phyloP scores from a whole-genome alignment of 2,113 vertebrate species.

The Oryzias woworae region DNA sequence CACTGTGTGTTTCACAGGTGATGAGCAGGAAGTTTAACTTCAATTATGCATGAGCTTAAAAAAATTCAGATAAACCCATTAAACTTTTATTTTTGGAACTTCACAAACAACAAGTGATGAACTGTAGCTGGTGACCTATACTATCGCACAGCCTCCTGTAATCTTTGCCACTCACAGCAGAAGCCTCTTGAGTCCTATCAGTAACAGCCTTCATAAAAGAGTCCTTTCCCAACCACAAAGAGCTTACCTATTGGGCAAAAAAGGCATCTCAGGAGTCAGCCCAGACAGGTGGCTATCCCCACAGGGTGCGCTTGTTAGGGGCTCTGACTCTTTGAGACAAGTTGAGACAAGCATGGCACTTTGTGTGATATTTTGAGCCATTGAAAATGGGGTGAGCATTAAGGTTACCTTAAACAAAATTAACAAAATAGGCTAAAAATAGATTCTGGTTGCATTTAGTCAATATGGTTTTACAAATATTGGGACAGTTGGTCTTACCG shows the following conservation, averaged over 20 bases:
- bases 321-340: conserved; percentile 57
- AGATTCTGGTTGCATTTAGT: too few species aligned
- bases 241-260: conserved; percentile 41
- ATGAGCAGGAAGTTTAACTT: neutral
- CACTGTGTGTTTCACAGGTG: conserved; percentile 12
- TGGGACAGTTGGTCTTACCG: too few species aligned
- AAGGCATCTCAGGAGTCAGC: conserved; percentile 55
- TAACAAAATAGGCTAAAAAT: too few species aligned
- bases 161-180: conserved; percentile 28
- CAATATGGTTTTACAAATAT: too few species aligned
- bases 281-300: conserved; percentile 70
- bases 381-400: conserved; percentile 15
- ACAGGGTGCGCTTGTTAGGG: conserved; percentile 60
- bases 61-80: too few species aligned
- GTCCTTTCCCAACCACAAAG: conserved; percentile 48
- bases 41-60: neutral
- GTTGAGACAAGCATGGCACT: conserved; percentile 53
- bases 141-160: conserved; percentile 11
- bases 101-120: too few species aligned
- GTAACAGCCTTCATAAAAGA: conserved; percentile 36
- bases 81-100: too few species aligned
- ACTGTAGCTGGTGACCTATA: conserved; percentile 5
- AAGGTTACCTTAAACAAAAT: neutral
- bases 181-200: conserved; percentile 53
- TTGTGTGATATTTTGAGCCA: conserved; percentile 45